Evolutionary conservation across 2,888 invertebrate species (phyloP).

Genomic region (Galeruca laticollis): DNA sequence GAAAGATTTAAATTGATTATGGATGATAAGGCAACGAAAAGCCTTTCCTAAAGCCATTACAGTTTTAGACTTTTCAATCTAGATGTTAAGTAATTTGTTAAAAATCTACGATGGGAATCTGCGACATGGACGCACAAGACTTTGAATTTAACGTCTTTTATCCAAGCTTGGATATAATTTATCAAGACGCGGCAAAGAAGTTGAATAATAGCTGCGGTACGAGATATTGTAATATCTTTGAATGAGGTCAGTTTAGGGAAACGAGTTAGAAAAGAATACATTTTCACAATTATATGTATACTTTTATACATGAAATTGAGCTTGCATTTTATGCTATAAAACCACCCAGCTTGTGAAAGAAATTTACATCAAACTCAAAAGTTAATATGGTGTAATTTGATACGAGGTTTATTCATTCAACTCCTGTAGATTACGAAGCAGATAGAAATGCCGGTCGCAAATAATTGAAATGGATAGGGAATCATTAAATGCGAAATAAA

Average conservation of each 20-base stretch:
- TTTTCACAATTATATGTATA: no score
- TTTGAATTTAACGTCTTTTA: conserved; percentile 13
- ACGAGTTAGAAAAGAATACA: no score
- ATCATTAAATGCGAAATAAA: no score
- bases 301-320: no score
- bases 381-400: no score
- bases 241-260: neutral
- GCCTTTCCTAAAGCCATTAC: conserved; percentile 29
- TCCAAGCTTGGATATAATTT: conserved; percentile 20
- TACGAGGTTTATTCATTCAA: no score
- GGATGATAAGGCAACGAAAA: conserved; percentile 35
- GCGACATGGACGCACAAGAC: neutral
- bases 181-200: neutral
- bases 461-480: no score
- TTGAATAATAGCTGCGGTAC: neutral
- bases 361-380: no score
- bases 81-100: conserved; percentile 42
- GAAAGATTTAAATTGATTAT: conserved; percentile 32
- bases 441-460: no score
- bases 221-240: neutral
- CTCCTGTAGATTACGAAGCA: no score
- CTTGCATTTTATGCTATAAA: no score
- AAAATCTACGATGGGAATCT: conserved; percentile 28
- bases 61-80: conserved; percentile 44
- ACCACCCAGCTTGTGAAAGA: no score